Base-by-base conservation (phyloP, 2,888 invertebrate species). In the Cordylochernes scorpioides region DNA sequence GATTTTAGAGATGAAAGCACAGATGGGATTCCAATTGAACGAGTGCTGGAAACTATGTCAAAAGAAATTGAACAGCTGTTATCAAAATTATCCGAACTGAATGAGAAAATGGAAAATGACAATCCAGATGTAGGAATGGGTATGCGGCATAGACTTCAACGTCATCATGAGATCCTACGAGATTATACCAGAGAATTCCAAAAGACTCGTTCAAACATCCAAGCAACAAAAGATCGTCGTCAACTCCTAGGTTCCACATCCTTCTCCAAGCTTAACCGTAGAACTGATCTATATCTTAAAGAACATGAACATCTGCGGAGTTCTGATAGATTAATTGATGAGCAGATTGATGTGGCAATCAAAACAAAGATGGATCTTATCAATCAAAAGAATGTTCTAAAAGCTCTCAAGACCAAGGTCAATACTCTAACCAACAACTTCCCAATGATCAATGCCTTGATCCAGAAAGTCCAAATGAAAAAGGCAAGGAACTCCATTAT, bases 401-500 rank as follows among this genome's bases (percentile, higher is more conserved):
- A 80, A 49, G 64, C 71, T 25, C 67, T 94, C 47, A 78, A 84
- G 54, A 84, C 78, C 6, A 67, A 80, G 43, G 71, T 94, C 52
- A 84, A 86, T 47, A 74, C 84, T 48, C 67, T 97, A 43, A 72
- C 82, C 5, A 86, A 80, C 57, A 37, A 24, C 28, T 82, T 80
- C 53, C 82, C 82, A 8, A 61, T 72, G 45, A 60, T 75, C 25
- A 71, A 71, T 52, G 77, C 75, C 52, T 59, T 94, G 32, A 66
- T 94, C 38, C 32, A 80, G 55, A 67, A 82, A 50, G 84, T 94
- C 46, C 84, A 86, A 54, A 62, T 91, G 15, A 70, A 82, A 44
- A 94, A 91, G 52, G 64, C 78, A 31, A 67, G 88, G 29, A 94
- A 97, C 57, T 75, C 88, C 0, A 64, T 97, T 27, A 78, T 97